Conservation (phyloP, 2,888 invertebrate species). For the Caenorhabditis afra region DNA sequence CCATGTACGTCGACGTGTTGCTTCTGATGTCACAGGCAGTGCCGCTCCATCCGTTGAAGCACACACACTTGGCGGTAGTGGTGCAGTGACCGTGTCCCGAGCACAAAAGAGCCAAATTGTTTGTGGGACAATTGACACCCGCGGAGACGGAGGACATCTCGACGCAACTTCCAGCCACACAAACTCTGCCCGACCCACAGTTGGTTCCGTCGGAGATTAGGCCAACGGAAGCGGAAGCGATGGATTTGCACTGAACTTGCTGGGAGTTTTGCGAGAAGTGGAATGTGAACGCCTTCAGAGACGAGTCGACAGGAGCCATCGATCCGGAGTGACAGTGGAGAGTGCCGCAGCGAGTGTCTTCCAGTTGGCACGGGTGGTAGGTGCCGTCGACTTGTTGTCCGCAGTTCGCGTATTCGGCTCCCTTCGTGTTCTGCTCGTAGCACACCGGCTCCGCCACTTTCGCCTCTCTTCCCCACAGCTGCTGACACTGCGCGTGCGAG, state of each 20-base stretch:
- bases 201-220: slow-evolving; percentile 72
- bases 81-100: slow-evolving; percentile 89
- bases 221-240: slow-evolving; percentile 69
- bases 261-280: slow-evolving; percentile 91
- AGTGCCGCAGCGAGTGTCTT: slow-evolving; percentile 92
- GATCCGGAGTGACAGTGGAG: slow-evolving; percentile 91
- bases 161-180: slow-evolving; percentile 70
- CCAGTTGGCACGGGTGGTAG: slow-evolving; percentile 66
- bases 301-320: slow-evolving; percentile 86
- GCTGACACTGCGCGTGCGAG: slow-evolving; percentile 90
- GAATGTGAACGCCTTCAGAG: slow-evolving; percentile 89
- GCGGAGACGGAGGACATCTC: slow-evolving; percentile 72
- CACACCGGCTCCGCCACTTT: slow-evolving; percentile 89
- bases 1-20: slow-evolving; percentile 46
- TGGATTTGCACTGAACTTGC: slow-evolving; percentile 84
- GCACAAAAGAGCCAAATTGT: slow-evolving; percentile 91
- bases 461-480: slow-evolving; percentile 91
- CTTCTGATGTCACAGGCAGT: slow-evolving; percentile 79
- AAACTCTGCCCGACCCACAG: slow-evolving; percentile 72
- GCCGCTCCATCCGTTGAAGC: slow-evolving; percentile 86
- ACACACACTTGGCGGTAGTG: slow-evolving; percentile 86
- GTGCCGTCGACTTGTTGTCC: slow-evolving; percentile 83
- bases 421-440: slow-evolving; percentile 95
- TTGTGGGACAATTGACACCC: slow-evolving; percentile 87
- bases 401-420: slow-evolving; percentile 95